Base-by-base conservation (phyloP, 2,888 invertebrate species). In the Apodemia hepburni region DNA sequence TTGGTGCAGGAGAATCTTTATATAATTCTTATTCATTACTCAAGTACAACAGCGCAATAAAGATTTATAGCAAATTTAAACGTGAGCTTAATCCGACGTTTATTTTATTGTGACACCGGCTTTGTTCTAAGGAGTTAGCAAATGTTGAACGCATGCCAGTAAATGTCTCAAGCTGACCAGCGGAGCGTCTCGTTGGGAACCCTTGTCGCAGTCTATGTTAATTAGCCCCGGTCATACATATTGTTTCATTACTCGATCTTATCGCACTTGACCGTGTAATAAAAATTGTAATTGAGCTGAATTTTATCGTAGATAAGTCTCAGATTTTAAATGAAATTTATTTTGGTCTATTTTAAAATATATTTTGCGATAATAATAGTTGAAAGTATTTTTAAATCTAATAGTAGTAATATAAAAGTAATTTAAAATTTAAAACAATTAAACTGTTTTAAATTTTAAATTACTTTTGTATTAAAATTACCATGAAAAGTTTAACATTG, bases 131-230 rank as follows among this genome's bases (percentile, higher is more conserved):
- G 42, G 61, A 58, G 57, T 42, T 58, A 66, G 64, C 66, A 64
- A 63, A 68, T 61, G 65, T 62, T 64, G 64, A 65, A 64, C 60
- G 66, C 59, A 49, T 58, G 49, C 68, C 66, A 80, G 81, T 81
- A 84, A 86, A 84, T 84, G 86, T 86, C 87, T 82, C 81, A 76
- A 70, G 71, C 69, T 69, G 76, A 67, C 65, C 85, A 86, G 62
- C 83, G 73, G 71, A 87, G 76, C 87, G 83, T 72, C 71, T 64
- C 82, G 71, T 76, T 87, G 88, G 79, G 87, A 87, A 86, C 83
- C 75, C 74, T 71, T 75, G 72, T 75, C 84, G 84, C 83, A 76
- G 75, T 77, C 72, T 82, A 82, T 81, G 83, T 73, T 82, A 84
- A 84, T 84, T 74, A 74, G 65, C 69, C 64, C 59, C 38, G 38